Evolutionary conservation across 2,797 vertebrate species (phyloP), one percentile per base, ranked within the genome.

Genomic region (Gallinago solitaria): DNA sequence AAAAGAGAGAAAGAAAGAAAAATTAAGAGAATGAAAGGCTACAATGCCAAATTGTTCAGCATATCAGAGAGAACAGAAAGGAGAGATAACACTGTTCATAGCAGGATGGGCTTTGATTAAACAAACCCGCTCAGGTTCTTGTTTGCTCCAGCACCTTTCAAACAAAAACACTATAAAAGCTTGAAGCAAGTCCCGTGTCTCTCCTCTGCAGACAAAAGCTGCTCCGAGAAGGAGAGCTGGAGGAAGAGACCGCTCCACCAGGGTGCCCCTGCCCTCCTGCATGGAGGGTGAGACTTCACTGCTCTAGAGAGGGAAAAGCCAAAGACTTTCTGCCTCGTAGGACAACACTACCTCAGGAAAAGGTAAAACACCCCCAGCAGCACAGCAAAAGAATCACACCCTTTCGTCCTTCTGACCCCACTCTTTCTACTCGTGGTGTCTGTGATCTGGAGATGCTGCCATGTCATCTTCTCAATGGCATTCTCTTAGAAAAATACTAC

Each of bases 31-130:
- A 75, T 10, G 51, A 32, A 86, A 82, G n/a, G 20, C 57, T 73
- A 76, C 33, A 78, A 83, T 25, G 15, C 47, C 1, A 7, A 78
- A 65, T 63, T 30, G 8, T 68, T 82, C 41, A 17, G 11, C 50
- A 16, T 24, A 94, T 80, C 71, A 63, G 80, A 84, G 78, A 90
- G 67, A 94, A 85, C 5, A 76, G 76, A 37, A 78, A 18, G 17
- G 50, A 70, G 30, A 75, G 32, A 33, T 33, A 93, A 90, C 39
- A 56, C 4, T 32, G 37, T 11, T 81, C 53, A 54, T 39, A 73
- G 61, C 48, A 71, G 43, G 39, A 77, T 37, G 43, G 45, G 35
- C 19, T 39, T 51, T 82, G 69, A 70, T 73, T 51, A 59, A 85
- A 67, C 35, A 67, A 63, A 47, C 59, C 68, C 60, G 18, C 19